Conservation (phyloP, 2,113 vertebrate species). For the Stomatorhinus ivindoensis region DNA sequence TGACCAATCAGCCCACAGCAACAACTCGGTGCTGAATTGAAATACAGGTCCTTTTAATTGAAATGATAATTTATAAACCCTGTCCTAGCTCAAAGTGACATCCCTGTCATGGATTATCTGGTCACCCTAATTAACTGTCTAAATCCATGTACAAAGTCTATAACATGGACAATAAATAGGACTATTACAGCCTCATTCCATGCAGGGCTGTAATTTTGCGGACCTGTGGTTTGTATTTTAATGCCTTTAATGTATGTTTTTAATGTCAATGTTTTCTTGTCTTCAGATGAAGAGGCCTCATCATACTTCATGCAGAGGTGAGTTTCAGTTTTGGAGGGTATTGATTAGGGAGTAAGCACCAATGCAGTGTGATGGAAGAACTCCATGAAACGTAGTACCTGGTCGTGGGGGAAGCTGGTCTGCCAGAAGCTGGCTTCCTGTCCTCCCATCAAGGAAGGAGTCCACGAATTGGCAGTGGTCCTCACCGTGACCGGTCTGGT, state of each 20-base stretch:
- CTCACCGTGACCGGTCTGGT: conserved; percentile 87
- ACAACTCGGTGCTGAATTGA: background rate
- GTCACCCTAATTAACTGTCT: background rate
- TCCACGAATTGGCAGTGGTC: conserved; percentile 98
- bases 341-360: background rate
- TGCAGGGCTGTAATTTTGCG: background rate
- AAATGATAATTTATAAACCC: too few relatives aligned
- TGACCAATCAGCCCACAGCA: background rate
- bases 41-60: background rate
- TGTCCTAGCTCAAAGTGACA: background rate
- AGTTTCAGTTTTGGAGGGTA: background rate
- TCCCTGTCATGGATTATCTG: background rate
- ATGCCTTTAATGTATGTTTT: background rate
- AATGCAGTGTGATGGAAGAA: background rate
- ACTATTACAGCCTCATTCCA: background rate
- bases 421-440: conserved; percentile 67
- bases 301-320: background rate
- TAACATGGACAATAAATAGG: background rate
- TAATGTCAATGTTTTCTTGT: background rate
- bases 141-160: background rate
- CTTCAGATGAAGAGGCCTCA: background rate
- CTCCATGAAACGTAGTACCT: conserved; percentile 52
- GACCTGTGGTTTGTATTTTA: background rate
- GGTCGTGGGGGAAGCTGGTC: conserved; percentile 72
- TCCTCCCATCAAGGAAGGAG: conserved; percentile 89